Percentiles rank a stretch among this genome's conserved stretches.
Evolutionary conservation across 2,888 invertebrate species (phyloP).

Genomic region (Dastarcus helophoroides): DNA sequence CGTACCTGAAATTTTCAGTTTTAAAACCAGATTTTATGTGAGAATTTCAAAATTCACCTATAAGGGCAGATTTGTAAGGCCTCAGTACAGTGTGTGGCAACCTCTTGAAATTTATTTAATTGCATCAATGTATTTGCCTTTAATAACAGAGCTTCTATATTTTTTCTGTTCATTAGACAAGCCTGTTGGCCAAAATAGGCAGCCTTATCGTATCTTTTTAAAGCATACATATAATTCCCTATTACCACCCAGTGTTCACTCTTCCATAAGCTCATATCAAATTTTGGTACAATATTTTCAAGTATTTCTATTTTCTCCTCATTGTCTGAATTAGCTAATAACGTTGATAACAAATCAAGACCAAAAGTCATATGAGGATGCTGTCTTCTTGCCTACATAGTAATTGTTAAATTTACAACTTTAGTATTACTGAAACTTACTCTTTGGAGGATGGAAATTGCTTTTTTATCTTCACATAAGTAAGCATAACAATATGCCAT

Average conservation of each 20-base stretch:
- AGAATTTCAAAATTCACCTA: slow-evolving; percentile 20
- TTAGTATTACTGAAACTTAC: too few species aligned
- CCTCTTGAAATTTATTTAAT: slow-evolving; percentile 54
- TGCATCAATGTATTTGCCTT: slow-evolving; percentile 58
- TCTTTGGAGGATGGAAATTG: slow-evolving; percentile 44
- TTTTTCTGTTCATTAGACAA: slow-evolving; percentile 43
- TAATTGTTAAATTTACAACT: too few species aligned
- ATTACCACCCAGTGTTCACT: slow-evolving; percentile 65
- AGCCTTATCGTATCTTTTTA: slow-evolving; percentile 55
- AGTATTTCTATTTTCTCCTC: slow-evolving; percentile 28
- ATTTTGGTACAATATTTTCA: slow-evolving; percentile 22
- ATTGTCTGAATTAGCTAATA: slow-evolving; percentile 27
- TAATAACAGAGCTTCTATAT: slow-evolving; percentile 61
- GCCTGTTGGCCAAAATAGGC: slow-evolving; percentile 66
- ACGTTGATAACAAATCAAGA: slow-evolving; percentile 26
- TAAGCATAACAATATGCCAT: slow-evolving; percentile 64
- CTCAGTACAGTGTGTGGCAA: slow-evolving; percentile 54
- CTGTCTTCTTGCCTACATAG: slow-evolving; percentile 23
- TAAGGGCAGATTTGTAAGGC: slow-evolving; percentile 49
- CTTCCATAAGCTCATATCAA: slow-evolving; percentile 28
- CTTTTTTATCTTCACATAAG: slow-evolving; percentile 56
- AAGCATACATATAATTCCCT: slow-evolving; percentile 56
- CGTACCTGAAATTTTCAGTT: slow-evolving; percentile 43
- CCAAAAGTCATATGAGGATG: slow-evolving; percentile 27
- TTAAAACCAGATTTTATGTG: not conserved